Evolutionary conservation across 2,797 vertebrate genomes (phyloP).

Genomic region (Zalophus californianus): DNA sequence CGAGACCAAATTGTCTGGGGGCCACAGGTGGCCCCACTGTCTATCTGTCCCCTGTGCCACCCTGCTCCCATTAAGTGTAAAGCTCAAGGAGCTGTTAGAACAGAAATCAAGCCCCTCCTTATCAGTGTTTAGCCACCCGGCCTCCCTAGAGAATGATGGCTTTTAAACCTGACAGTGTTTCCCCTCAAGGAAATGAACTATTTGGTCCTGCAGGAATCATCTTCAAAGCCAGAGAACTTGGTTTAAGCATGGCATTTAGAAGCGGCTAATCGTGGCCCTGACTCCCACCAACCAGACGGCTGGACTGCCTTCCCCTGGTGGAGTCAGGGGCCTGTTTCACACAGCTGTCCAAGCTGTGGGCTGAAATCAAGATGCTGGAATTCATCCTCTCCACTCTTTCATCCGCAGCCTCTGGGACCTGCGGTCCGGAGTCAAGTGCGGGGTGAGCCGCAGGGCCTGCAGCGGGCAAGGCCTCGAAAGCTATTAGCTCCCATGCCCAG

Average conservation of each 20-base stretch:
- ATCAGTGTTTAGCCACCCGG: background rate
- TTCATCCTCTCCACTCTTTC: conserved; percentile 74
- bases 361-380: conserved; percentile 75
- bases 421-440: conserved; percentile 35
- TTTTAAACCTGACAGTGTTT: conserved; percentile 35
- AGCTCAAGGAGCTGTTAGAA: background rate
- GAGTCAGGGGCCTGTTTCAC: background rate
- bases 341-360: conserved; percentile 75
- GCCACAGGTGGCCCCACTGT: background rate
- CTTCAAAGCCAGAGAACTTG: conserved; percentile 72
- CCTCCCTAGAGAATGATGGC: background rate
- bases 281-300: conserved; percentile 63
- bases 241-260: conserved; percentile 31
- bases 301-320: conserved; percentile 45
- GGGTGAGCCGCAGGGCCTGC: conserved; percentile 38
- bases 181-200: conserved; percentile 1
- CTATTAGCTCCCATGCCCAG: conserved; percentile 58
- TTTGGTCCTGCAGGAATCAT: conserved; percentile 42
- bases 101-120: background rate
- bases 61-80: background rate
- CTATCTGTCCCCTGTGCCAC: background rate
- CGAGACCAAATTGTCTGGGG: background rate
- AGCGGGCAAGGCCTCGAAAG: background rate
- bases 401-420: conserved; percentile 67
- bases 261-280: background rate